Evolutionary conservation across 1,140 invertebrate genomes (phyloP), one percentile per base, ranked within the genome.

Genomic region (Acromyrmex echinatior): DNA sequence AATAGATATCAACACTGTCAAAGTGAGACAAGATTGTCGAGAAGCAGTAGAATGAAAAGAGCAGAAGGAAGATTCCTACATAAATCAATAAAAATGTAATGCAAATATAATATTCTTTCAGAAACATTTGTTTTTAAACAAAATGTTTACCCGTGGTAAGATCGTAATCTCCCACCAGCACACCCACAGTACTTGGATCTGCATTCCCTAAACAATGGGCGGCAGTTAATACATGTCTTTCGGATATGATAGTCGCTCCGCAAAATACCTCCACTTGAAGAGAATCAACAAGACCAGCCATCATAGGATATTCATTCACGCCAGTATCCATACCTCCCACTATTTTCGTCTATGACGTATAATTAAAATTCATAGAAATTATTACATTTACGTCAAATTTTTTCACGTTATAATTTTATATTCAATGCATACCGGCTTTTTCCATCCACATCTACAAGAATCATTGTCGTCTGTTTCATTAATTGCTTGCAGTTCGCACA

Each of bases 291-390:
- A 97, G 51, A 18, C 93, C 97, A 0, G 95, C 96, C 97, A 97
- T 97, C 96, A 96, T 96, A 0, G 97, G 96, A 92, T 94, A 97
- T 92, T 97, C 97, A 88, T 97, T 97, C 0, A 97, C 93, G 4
- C 93, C 95, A 0, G 97, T 96, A 73, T 96, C 93, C 3, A 87
- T 73, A 1, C 97, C 97, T 3, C 96, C 96, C 0, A 97, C 96
- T 76, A 97, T 97, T 86, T 96, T 95, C 0, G 93, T 95, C 96
- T 97, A 90, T 16, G 81, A 92, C 31, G 66, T 63, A 80, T 49
- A 16, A 21, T 21, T 21, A 21, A 71, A 71, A 18, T 16, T 58
- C n/a, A 12, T 14, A 60, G 4, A 49, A 49, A 21, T 76, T 51
- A 65, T 14, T 18, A 12, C 4, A 16, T 35, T 6, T 60, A 16